phyloP scores from a whole-genome alignment of 2,113 vertebrate species.

The Ranitomeya imitator region DNA sequence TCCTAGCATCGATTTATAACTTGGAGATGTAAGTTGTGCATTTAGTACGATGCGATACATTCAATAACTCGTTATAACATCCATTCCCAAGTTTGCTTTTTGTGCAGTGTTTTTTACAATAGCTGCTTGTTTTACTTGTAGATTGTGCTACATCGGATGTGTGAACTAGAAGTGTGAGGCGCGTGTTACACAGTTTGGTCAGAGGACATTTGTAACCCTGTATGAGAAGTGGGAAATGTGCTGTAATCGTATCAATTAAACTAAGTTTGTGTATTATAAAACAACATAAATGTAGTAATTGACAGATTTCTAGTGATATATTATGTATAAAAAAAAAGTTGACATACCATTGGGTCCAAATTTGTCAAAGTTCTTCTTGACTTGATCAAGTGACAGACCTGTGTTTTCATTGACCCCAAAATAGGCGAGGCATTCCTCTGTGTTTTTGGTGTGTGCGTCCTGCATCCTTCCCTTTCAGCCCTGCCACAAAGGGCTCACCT shows the following conservation, averaged over 20 bases:
- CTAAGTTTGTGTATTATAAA: no score
- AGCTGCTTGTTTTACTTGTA: not conserved
- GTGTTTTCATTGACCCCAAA: conserved; percentile 81
- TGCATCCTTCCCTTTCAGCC: conserved; percentile 77
- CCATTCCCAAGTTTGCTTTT: not conserved
- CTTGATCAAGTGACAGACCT: conserved; percentile 81
- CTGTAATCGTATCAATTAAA: not conserved
- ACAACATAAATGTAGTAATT: not conserved
- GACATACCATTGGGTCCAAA: conserved; percentile 85
- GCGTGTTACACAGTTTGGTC: not conserved
- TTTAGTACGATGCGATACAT: not conserved
- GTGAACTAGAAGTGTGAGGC: not conserved
- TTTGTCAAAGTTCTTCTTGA: conserved; percentile 86
- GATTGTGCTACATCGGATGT: not conserved
- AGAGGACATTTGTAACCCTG: not conserved
- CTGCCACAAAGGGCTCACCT: conserved; percentile 43
- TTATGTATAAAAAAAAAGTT: not conserved
- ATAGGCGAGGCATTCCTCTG: conserved; percentile 79
- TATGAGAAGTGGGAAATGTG: not conserved
- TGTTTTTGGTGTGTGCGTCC: conserved; percentile 77
- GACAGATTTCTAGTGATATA: not conserved
- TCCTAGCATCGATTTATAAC: not conserved
- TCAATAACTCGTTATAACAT: not conserved
- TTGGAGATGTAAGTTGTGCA: not conserved
- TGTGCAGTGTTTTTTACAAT: not conserved